Evolutionary conservation across 1,140 invertebrate genomes (phyloP), one percentile per base, ranked within the genome.

Genomic region (Danaus plexippus): DNA sequence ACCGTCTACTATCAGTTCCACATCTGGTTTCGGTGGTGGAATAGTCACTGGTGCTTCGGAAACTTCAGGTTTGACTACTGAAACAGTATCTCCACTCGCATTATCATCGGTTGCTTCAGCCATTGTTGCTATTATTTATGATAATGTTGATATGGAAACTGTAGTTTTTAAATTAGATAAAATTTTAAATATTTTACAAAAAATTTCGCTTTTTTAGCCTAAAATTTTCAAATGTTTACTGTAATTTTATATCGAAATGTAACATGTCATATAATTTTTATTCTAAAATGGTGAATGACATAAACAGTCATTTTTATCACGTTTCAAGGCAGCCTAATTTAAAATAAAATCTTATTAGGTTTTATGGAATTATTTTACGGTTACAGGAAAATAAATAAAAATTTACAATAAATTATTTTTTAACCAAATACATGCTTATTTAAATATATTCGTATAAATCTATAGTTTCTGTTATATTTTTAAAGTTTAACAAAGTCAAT

Each of bases 1-100:
- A 1, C 83, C 83, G 46, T 86, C 83, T 0, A 80, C 73, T 11
- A 84, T 58, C 1, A 86, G 57, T 47, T 84, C 80, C 4, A 85
- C 80, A 49, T 83, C 80, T 10, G 76, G 80, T 8, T 72, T 47
- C 40, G 75, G 78, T 0, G 67, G 59, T 1, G 63, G 49, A 40
- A 11, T 15, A 43, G 46, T 57, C 18, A 73, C 73, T 0, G 71
- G 63, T 48, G 61, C 69, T 5, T 47, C 43, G 11, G 53, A 11
- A 18, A 58, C 41, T 41, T 57, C 56, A 0, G 55, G 47, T 48
- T 69, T 74, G 0, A 62, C 48, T 13, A 69, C 61, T 4, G 64
- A 69, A 0, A 15, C 57, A 8, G 50, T 64, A 56, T 80, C 79
- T 10, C 78, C 79, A 57, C 71, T 82, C 7, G 53, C 69, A 47